Base-by-base conservation (phyloP, 2,888 invertebrate species). In the Geotrupes spiniger region DNA sequence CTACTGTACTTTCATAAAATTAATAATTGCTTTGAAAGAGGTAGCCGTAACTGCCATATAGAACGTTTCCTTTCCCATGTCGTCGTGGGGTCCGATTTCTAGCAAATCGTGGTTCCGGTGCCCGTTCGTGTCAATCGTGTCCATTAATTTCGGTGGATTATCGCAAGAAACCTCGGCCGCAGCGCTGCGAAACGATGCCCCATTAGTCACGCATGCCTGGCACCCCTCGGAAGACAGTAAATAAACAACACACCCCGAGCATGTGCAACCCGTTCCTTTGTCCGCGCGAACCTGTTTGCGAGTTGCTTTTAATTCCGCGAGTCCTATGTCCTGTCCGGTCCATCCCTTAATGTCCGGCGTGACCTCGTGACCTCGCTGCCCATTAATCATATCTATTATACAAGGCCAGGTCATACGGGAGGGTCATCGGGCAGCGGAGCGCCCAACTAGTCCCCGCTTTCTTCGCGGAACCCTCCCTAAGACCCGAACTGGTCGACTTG, bases 341-440 rank as follows among this genome's bases (percentile, higher is more conserved):
- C 66, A 70, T 69, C 71, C 72, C 69, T 70, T 58, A 63, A 67
- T 68, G 69, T 68, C 68, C 67, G 67, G 63, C 61, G 60, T 70
- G 71, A 73, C 71, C 74, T 66, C 63, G 54, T 63, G 70, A 71
- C 72, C 73, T 68, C 63, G 59, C 63, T 70, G 69, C 69, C 72
- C 72, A 74, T 74, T 73, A 73, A 74, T 74, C 73, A 74, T 72
- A 71, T 72, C 72, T 71, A 69, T 72, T 71, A 71, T 60, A 58
- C 57, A 53, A 50, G 50, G 36, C 39, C 50, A 65, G 71, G 72
- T 70, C 69, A 68, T 58, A 61, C 58, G 53, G 51, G 53, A 57
- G 54, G 63, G 62, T 63, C 58, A 63, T 46, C 63, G 60, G 58
- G 48, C 33, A 56, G 53, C 53, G 45, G 57, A 43, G 46, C 58